Base-by-base conservation (phyloP, 2,888 invertebrate species). In the Platycheirus albimanus region DNA sequence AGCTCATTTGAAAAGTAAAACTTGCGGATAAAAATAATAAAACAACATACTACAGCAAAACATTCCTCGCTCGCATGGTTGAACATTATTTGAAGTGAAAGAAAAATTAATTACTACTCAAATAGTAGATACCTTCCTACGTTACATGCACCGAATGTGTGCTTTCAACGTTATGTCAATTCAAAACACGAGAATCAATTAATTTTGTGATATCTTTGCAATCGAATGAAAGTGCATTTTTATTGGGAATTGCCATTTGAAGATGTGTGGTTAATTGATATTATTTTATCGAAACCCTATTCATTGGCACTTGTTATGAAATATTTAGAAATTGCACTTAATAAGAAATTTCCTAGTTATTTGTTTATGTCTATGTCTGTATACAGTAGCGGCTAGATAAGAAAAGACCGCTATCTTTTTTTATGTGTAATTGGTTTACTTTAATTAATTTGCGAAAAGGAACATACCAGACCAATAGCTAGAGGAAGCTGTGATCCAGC, bases 241-340 rank as follows among this genome's bases (percentile, higher is more conserved):
- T 24, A 41, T 24, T 41, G 10, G 3, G 10, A 5, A 24, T n/a
- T 54, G 41, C 4, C 2, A 41, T 24, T 38, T 41, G 10, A 56
- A 56, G 24, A 41, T 41, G 38, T 58, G 58, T 58, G 15, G 28
- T 24, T 41, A 24, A 58, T 41, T 58, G 58, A 41, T 58, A 15
- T n/a, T n/a, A n/a, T 41, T 58, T 28, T 58, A 41, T 28, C 1
- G 38, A 58, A 41, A 1, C 45, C 7, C 19, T 19, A 19, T 28
- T n/a, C n/a, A 56, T 56, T 56, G 24, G 3, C n/a, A 11, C 5
- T 28, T 41, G 24, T 58, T 58, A 58, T 58, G 15, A 58, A 54
- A 36, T 36, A n/a, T n/a, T 54, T 33, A 5, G 19, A 17, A 36
- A 41, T 56, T 41, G 4, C 41, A 56, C 38, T n/a, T n/a, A n/a